These are phyloP conservation scores for Chrysolina oricalcia DNA, from an alignment of 2,888 invertebrate genomes.

Conservation along the genomic window DNA sequence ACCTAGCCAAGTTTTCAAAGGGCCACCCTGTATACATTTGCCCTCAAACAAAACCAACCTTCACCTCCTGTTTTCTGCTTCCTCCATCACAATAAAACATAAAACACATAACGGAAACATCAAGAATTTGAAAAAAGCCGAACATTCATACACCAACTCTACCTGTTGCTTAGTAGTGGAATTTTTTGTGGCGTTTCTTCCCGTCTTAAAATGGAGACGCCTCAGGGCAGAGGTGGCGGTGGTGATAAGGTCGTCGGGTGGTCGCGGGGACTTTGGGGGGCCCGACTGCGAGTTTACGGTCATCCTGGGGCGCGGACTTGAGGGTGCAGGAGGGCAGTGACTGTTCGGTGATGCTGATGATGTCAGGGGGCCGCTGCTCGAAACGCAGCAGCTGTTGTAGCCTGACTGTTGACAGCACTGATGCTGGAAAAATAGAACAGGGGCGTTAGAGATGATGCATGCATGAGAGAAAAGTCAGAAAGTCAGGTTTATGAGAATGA, in stretches of 20 bases:
- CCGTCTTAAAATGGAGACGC: conserved; percentile 80
- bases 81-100: neutral
- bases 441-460: conserved; percentile 33
- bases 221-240: conserved; percentile 77
- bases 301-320: conserved; percentile 71
- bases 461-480: conserved; percentile 18
- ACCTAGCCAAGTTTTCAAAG: no score
- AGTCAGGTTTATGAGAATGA: neutral
- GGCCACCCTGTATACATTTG: no score
- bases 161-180: conserved; percentile 60
- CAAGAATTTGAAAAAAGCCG: neutral
- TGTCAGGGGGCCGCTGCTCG: conserved; percentile 34
- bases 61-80: no score
- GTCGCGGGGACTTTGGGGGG: conserved; percentile 64
- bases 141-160: conserved; percentile 30
- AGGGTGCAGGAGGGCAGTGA: conserved; percentile 63
- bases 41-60: no score
- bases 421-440: conserved; percentile 40
- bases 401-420: conserved; percentile 45
- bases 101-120: neutral
- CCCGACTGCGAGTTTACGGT: conserved; percentile 73
- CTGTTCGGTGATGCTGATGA: conserved; percentile 56
- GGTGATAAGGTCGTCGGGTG: conserved; percentile 73
- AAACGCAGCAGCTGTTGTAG: conserved; percentile 37
- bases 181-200: conserved; percentile 71